Evolutionary conservation across 1,140 invertebrate genomes (phyloP).

Genomic region (Heliconius eleuchia): DNA sequence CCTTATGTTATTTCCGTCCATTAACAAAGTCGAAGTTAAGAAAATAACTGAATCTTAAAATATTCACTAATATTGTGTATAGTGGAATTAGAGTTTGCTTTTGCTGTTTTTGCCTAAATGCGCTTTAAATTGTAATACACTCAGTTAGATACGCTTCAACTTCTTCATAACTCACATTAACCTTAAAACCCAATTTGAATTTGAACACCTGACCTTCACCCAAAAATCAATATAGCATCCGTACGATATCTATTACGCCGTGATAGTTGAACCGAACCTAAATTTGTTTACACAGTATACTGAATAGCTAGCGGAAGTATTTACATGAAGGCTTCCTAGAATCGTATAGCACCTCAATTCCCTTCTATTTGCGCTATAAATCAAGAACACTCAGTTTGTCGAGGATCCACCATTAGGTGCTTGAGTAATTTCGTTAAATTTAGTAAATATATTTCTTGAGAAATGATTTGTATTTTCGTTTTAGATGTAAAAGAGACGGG

Average conservation of each 20-base stretch:
- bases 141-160: too few species aligned
- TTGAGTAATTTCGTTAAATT: background rate
- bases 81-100: too few species aligned
- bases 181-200: too few species aligned
- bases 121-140: too few species aligned
- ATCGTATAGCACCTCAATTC: slow-evolving; percentile 5
- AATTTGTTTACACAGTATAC: slow-evolving; percentile 1
- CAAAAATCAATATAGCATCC: background rate
- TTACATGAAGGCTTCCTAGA: background rate
- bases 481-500: too few species aligned
- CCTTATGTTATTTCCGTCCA: too few species aligned
- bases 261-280: background rate
- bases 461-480: too few species aligned
- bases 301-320: slow-evolving; percentile 1
- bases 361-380: background rate
- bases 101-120: too few species aligned
- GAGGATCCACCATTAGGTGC: background rate
- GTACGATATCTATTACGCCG: background rate
- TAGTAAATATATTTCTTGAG: background rate
- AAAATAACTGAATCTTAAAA: too few species aligned
- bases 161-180: too few species aligned
- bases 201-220: background rate
- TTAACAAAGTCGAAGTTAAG: too few species aligned
- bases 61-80: too few species aligned
- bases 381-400: background rate